Percentiles rank a stretch among this genome's conserved stretches.
Conservation (phyloP, 1,140 invertebrate genomes). For the Parapsyche elsis region DNA sequence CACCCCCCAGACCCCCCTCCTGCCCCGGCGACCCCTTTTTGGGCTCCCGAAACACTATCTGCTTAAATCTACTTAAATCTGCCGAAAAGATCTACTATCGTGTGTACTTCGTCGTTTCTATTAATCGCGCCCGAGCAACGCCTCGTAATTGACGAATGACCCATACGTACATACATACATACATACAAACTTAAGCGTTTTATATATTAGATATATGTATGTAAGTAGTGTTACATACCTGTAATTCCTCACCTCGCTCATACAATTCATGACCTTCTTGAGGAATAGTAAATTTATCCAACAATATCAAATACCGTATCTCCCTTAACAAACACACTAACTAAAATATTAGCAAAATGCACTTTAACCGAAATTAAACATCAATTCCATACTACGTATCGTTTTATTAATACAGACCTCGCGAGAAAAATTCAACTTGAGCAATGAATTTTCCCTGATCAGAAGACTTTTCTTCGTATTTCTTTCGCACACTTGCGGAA, state of each 20-base stretch:
- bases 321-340: slow-evolving; percentile 70
- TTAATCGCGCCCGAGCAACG: too few relatives aligned
- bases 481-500: slow-evolving; percentile 59
- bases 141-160: not conserved
- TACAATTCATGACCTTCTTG: slow-evolving; percentile 69
- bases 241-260: slow-evolving; percentile 67
- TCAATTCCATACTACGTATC: not conserved
- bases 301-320: slow-evolving; percentile 73
- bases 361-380: not conserved
- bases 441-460: slow-evolving; percentile 53
- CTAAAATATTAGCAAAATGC: slow-evolving; percentile 53
- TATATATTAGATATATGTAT: not conserved
- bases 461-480: slow-evolving; percentile 62
- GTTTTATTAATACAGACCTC: slow-evolving; percentile 52
- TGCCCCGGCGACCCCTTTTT: too few relatives aligned
- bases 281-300: slow-evolving; percentile 69
- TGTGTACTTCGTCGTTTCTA: too few relatives aligned
- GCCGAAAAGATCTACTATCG: too few relatives aligned
- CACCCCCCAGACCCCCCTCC: too few relatives aligned
- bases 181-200: not conserved
- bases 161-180: not conserved
- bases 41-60: too few relatives aligned
- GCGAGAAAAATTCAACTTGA: slow-evolving; percentile 63
- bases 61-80: too few relatives aligned
- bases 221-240: slow-evolving; percentile 58